Evolutionary conservation across 2,113 vertebrate genomes (phyloP), one percentile per base, ranked within the genome.

Genomic region (Scomber japonicus): DNA sequence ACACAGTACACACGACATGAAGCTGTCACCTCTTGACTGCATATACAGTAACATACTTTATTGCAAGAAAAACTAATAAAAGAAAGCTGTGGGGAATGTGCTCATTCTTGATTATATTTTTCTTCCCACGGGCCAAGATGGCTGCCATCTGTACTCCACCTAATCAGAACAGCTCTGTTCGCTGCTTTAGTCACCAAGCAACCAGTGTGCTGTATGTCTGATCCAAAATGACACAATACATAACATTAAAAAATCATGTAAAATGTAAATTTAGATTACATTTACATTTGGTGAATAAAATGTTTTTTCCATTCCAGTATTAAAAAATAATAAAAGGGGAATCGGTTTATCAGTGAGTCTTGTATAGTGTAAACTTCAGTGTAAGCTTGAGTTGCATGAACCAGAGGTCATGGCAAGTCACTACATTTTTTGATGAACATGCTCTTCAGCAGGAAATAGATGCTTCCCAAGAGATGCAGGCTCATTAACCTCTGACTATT

Each of bases 51-150:
- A 77, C 83, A 71, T 80, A 74, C 76, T 92, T 89, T 89, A 89
- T 91, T 91, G 88, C 79, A 30, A 73, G 80, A 87, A 77, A 89
- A 91, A 91, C 82, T 83, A 91, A 92, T 92, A 88, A 91, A 88
- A 90, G 86, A 78, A 87, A 87, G 87, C 89, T 84, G 73, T 86
- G 55, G 86, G 81, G 87, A 79, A 90, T 78, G 69, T 57, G 69
- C 81, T 80, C 71, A 81, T 81, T 86, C 79, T 78, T 86, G 69
- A 90, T 89, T 87, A 60, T 82, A 78, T 83, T 82, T 69, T 74
- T 60, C 35, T 54, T 85, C 83, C 85, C 73, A 85, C 82, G 74
- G 75, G 86, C 79, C 64, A 84, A 75, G 70, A 88, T 83, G 87
- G 85, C 74, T 84, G 63, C 78, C 82, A 83, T 84, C 82, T 88